A percentile compares a stretch with the other conserved stretches of the same genome.
These are phyloP conservation scores for Myotis brandtii DNA, from an alignment of 2,113 vertebrate species.

Conservation along the genomic window DNA sequence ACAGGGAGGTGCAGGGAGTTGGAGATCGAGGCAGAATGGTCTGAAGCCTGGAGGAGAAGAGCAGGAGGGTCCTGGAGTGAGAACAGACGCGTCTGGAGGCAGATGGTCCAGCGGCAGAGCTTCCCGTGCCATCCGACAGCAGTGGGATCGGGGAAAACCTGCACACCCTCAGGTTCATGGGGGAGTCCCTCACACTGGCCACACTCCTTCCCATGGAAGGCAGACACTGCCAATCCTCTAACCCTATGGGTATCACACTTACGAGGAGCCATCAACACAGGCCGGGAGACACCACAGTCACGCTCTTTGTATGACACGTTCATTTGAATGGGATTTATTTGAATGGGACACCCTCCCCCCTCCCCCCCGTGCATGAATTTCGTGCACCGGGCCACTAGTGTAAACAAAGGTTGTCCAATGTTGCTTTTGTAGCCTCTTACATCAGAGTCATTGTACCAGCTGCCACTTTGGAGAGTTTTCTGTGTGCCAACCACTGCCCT, in stretches of 20 bases:
- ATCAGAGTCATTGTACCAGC: not conserved
- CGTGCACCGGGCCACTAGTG: no score
- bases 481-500: not conserved
- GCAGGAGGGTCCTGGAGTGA: not conserved
- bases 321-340: not conserved
- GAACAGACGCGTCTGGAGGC: not conserved
- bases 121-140: rapidly evolving
- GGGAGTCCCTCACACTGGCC: not conserved
- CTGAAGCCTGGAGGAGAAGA: not conserved
- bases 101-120: not conserved
- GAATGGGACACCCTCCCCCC: no score
- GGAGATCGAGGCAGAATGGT: not conserved
- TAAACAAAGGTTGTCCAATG: not conserved
- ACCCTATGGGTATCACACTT: rapidly evolving
- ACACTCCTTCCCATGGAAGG: not conserved
- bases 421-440: not conserved
- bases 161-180: not conserved
- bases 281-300: not conserved
- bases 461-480: not conserved
- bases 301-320: not conserved
- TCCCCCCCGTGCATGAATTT: no score
- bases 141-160: not conserved
- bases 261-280: not conserved
- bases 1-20: not conserved
- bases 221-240: not conserved